phyloP scores from a whole-genome alignment of 2,888 invertebrate genomes.

The Sipha maydis region DNA sequence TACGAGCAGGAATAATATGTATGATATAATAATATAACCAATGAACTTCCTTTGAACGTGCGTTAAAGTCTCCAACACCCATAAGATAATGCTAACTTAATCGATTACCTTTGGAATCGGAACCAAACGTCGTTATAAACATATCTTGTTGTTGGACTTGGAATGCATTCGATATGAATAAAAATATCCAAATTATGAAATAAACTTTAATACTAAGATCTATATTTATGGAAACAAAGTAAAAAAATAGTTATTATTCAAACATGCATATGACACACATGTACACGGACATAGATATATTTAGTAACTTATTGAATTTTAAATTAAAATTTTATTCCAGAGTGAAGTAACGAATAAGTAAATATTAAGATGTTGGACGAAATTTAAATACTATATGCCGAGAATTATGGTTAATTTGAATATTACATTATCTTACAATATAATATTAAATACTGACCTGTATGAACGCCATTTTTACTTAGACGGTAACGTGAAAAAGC shows the following conservation, averaged over 20 bases:
- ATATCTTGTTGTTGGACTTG: background rate
- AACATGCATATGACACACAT: too few relatives aligned
- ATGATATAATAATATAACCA: background rate
- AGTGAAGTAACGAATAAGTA: background rate
- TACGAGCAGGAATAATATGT: background rate
- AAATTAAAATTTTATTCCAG: background rate
- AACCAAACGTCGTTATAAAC: background rate
- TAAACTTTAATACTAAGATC: background rate
- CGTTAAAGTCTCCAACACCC: background rate
- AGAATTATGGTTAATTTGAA: too few relatives aligned
- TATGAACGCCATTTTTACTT: conserved; percentile 57
- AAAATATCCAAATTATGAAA: background rate
- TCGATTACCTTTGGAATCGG: background rate
- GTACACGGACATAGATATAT: background rate
- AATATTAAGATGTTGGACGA: background rate
- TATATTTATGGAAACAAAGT: too few relatives aligned
- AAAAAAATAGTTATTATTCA: too few relatives aligned
- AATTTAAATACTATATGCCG: too few relatives aligned
- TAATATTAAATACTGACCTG: conserved; percentile 40
- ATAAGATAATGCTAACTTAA: background rate
- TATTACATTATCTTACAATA: background rate
- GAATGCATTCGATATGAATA: background rate
- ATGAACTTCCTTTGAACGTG: background rate
- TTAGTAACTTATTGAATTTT: background rate
- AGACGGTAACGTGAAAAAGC: background rate